Base-by-base conservation (phyloP, 1,140 invertebrate species). In the Maconellicoccus hirsutus region DNA sequence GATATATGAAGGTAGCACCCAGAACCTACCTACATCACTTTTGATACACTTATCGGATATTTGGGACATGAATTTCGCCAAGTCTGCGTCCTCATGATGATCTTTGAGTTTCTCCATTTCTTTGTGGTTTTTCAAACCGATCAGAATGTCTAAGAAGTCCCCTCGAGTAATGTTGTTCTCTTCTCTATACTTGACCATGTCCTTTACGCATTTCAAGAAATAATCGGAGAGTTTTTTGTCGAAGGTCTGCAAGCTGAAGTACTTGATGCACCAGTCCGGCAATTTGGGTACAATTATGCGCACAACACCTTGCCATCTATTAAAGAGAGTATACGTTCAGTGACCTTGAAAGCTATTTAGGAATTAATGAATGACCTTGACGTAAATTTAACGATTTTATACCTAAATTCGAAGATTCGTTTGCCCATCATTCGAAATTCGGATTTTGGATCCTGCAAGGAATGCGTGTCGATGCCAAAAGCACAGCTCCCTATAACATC, bases 31-130 rank as follows among this genome's bases (percentile, higher is more conserved):
- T 7, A 38, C 14, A 38, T 38, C 14, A 38, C 33, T 38, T 38
- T 38, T 38, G 33, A 38, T 38, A 14, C 33, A 14, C 14, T 38
- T 38, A 16, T 16, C 16, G n/a, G n/a, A n/a, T n/a, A 74, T 78
- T 72, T 0, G 83, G 82, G 61, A 84, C 84, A 0, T 79, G 80
- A 0, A 84, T 73, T 66, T 84, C 77, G 0, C 79, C 79, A 33
- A 33, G 12, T 33, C 29, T 33, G 12, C 29, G 12, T 33, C 29
- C 12, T 33, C 29, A 33, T 33, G 29, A 3, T 33, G 29, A 33
- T 33, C 29, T 12, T 33, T 33, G 29, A 33, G 3, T 12, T 33
- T 33, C 29, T 33, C 29, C 29, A 12, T 33, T 3, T 33, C 4
- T 33, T 33, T 33, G 29, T 12, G 29, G 12, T 33, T 52, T 72